A percentile compares a stretch with the other conserved stretches of the same genome.
These are phyloP conservation scores for Thunnus albacares DNA, from an alignment of 2,797 vertebrate species.

Conservation along the genomic window DNA sequence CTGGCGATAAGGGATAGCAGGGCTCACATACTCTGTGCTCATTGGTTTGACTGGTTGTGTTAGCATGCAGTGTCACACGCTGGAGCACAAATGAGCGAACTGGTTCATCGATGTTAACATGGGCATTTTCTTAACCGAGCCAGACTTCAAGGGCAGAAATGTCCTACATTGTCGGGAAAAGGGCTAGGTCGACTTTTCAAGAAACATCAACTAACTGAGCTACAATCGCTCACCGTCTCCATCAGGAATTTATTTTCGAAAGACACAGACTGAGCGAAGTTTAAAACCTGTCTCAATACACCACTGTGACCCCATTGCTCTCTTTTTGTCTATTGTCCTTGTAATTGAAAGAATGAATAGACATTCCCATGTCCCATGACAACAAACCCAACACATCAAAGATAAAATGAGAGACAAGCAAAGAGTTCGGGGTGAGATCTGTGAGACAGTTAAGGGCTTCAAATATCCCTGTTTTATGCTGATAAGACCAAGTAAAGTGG, in stretches of 20 bases:
- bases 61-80: conserved; percentile 39
- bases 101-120: conserved; percentile 67
- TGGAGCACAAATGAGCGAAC: conserved; percentile 55
- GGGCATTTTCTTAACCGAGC: conserved; percentile 47
- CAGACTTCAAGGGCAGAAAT: conserved; percentile 53
- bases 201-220: conserved; percentile 23
- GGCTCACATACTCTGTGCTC: conserved; percentile 56
- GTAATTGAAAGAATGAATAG: conserved; percentile 20
- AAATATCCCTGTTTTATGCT: conserved; percentile 37
- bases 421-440: conserved; percentile 24
- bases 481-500: conserved; percentile 45
- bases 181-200: conserved; percentile 34
- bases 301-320: not conserved
- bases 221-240: conserved; percentile 16
- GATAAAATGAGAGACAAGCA: conserved; percentile 9
- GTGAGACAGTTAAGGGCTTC: conserved; percentile 22
- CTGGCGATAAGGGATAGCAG: conserved; percentile 37
- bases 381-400: conserved; percentile 28
- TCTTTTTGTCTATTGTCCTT: conserved; percentile 22
- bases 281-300: conserved; percentile 14
- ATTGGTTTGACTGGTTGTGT: conserved; percentile 73
- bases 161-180: conserved; percentile 63
- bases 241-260: conserved; percentile 33
- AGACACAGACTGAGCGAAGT: conserved; percentile 18
- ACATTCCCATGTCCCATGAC: conserved; percentile 9